Base-by-base conservation (phyloP, 2,797 vertebrate genomes). In the Etheostoma perlongum region DNA sequence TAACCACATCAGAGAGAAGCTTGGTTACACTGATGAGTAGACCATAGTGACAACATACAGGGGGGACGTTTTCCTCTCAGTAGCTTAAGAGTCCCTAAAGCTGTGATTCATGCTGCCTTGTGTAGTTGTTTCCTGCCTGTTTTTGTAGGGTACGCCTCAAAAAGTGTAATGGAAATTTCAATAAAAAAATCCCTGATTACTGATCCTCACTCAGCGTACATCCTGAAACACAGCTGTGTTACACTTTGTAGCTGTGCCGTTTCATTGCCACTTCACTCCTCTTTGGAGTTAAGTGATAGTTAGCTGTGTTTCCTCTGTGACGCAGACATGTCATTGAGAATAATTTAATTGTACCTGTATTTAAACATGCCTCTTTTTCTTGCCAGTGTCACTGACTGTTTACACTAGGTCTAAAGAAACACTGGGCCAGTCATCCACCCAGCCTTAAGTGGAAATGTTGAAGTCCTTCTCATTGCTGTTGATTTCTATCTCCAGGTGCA, bases 401-500 rank as follows among this genome's bases (percentile, higher is more conserved):
- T 73, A 53, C n/a, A 19, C 2, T 2, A 40, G 21, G 42, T 71
- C n/a, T 19, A 23, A 65, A 61, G 33, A 53, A 70, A 67, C 47
- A 25, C n/a, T 13, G 7, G 12, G 15, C 30, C 36, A 16, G 46
- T 53, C 62, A 44, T 60, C 18, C 42, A 13, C 54, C 60, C 65
- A 33, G 47, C 42, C 19, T 19, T 49, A 73, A 59, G 70, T 66
- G 51, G 25, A 49, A 51, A 30, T 16, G 51, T 25, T 33, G 49
- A 65, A 62, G 52, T 68, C 27, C 10, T 58, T 62, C 72, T 88
- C 53, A 75, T 23, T 47, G 30, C 25, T 54, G 12, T 11, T 78
- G 55, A 82, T 74, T 72, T 71, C 52, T 74, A 46, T 94, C 93
- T 94, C 66, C 94, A 99, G 98, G 95, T 95, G 94, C 97, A 99